Base-by-base conservation (phyloP, 2,797 vertebrate genomes). In the Squalus acanthias region DNA sequence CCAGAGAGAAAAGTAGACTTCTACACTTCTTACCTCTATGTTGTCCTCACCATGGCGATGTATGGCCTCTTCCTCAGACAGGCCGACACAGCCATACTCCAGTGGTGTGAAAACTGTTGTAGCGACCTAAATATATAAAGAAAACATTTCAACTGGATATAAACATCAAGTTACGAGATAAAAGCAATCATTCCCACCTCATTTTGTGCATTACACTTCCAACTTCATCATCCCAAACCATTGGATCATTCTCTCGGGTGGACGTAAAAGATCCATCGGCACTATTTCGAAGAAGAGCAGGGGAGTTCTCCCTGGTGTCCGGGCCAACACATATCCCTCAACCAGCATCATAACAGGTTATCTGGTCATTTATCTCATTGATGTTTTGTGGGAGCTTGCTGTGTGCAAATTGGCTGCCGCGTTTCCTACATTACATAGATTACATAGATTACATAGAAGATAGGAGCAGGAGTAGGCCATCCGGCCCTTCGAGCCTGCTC, bases 31-130 rank as follows among this genome's bases (percentile, higher is more conserved):
- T 97, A 99, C 99, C 99, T 99, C 99, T 39, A 99, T 97, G 10
- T 97, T 97, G 17, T 99, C 98, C 96, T 98, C 97, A 88, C 99
- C 98, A 0, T 98, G 97, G 96, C 97, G 97, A 3, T 96, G 97
- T 97, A 98, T 97, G 0, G 99, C 99, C 22, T 98, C 98, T 97
- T 99, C 99, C 97, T 99, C 99, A 0, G 99, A 99, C n/a, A 99
- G 97, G 65, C 99, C 99, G 76, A 99, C 99, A 96, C 99, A 99
- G 96, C 99, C 98, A 0, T 99, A 99, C 96, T 99, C 99, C 1
- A 99, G 97, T 0, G 99, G 99, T 39, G 99, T 99, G 97, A 99
- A 99, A 89, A 99, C 98, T 0, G 99, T 99, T 0, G 99, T 99
- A 79, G 99, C 97, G 15, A 99, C 99, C 99, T 99, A 97, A 46